phyloP scores from a whole-genome alignment of 64 coral and sea anemone species.

The Orbicella faveolata region DNA sequence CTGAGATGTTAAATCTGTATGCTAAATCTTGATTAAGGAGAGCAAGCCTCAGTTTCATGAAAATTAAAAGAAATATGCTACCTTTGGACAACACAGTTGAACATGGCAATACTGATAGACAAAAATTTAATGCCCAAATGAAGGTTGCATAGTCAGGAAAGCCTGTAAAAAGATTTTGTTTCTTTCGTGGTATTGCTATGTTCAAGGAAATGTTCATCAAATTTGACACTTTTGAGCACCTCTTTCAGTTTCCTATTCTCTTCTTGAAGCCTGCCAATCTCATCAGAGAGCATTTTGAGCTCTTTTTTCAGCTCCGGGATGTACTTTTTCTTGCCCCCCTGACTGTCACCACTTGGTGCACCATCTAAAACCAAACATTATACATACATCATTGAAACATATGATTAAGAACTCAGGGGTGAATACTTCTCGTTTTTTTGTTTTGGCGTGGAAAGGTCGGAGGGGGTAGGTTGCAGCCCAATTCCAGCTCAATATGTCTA shows the following conservation, averaged over 20 bases:
- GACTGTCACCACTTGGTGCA: background rate
- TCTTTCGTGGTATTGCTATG: background rate
- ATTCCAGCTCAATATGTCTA: no score
- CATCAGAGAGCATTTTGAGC: conserved; percentile 27
- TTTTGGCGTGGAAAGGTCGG: background rate
- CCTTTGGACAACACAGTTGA: conserved; percentile 12
- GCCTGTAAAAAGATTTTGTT: conserved; percentile 19
- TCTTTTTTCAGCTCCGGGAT: conserved; percentile 24
- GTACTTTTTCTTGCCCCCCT: conserved; percentile 14
- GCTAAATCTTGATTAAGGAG: conserved; percentile 6
- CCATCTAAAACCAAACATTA: conserved; percentile 1
- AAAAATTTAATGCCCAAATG: conserved; percentile 41
- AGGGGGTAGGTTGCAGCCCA: background rate
- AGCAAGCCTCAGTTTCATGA: background rate
- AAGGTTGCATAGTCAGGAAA: conserved; percentile 32
- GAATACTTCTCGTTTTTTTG: no score
- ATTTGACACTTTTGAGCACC: conserved; percentile 29
- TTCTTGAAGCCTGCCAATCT: conserved; percentile 32
- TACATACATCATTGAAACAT: conserved; percentile 26
- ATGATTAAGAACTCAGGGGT: background rate
- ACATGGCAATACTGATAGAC: conserved; percentile 33
- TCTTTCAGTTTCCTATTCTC: conserved; percentile 41
- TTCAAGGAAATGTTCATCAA: conserved; percentile 21
- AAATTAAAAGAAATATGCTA: conserved; percentile 8
- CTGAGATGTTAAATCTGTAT: conserved; percentile 4